Conservation (phyloP, 2,888 invertebrate genomes). For the Tiliacea aurago region DNA sequence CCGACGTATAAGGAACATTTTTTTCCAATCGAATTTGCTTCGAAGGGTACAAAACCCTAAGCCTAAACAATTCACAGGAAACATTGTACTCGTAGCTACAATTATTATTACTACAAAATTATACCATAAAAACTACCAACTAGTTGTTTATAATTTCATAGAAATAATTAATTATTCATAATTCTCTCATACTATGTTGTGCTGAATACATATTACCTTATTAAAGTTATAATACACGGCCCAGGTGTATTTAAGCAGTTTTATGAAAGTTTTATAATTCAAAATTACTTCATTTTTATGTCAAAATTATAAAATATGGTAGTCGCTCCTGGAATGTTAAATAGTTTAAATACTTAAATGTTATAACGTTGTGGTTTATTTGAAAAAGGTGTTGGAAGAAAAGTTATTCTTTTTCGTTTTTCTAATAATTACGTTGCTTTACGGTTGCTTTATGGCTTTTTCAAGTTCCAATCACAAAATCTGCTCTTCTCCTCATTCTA, state of each 20-base stretch:
- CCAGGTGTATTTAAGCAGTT: constrained; percentile 49
- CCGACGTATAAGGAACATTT: background rate
- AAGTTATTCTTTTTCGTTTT: background rate
- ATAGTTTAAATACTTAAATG: constrained; percentile 15
- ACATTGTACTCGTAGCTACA: constrained; percentile 3
- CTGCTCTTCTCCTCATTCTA: no score
- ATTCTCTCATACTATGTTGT: constrained; percentile 34
- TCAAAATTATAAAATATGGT: constrained; percentile 42
- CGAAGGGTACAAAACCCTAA: background rate
- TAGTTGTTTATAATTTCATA: constrained; percentile 53
- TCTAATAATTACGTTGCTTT: background rate
- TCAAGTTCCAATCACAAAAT: background rate
- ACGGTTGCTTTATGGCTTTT: background rate
- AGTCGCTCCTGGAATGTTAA: constrained; percentile 20
- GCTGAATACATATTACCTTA: constrained; percentile 61
- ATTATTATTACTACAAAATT: constrained; percentile 27
- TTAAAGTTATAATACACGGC: constrained; percentile 44
- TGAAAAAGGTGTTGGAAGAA: background rate
- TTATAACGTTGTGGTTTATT: background rate
- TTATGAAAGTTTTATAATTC: constrained; percentile 36
- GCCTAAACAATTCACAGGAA: background rate
- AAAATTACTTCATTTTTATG: constrained; percentile 51
- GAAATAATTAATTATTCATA: constrained; percentile 61
- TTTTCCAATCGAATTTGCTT: background rate
- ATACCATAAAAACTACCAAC: constrained; percentile 39